Evolutionary conservation across 37 sponge, comb jelly and placozoan species (phyloP).

Genomic region (Sycon ciliatum): DNA sequence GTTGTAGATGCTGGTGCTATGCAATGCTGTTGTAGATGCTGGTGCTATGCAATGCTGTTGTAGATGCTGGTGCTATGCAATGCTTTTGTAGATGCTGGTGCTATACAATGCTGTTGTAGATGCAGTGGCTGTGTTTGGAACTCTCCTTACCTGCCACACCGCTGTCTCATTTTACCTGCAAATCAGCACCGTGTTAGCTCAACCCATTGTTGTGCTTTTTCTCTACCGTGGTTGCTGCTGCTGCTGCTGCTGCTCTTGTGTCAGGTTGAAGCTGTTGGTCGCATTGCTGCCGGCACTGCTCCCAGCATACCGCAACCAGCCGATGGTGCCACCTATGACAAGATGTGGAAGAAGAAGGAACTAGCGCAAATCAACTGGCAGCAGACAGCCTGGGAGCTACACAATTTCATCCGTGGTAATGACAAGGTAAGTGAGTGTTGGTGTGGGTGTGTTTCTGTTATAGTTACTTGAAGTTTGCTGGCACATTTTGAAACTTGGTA

Average conservation of each 20-base stretch:
- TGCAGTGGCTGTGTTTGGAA: too few species aligned
- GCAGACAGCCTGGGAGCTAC: conserved; percentile 58
- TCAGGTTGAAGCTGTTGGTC: conserved; percentile 69
- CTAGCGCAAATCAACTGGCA: conserved; percentile 67
- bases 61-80: not conserved
- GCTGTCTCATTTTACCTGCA: too few species aligned
- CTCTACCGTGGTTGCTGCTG: too few species aligned
- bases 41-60: not conserved
- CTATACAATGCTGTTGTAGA: not conserved
- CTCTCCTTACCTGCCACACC: too few species aligned
- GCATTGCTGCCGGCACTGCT: conserved; percentile 57
- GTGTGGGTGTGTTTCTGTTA: too few species aligned
- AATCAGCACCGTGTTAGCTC: too few species aligned
- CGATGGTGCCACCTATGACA: conserved; percentile 82
- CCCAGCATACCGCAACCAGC: conserved; percentile 67
- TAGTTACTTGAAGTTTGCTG: too few species aligned
- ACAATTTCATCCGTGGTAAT: conserved; percentile 87
- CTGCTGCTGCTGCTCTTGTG: not conserved
- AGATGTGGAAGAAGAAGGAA: conserved; percentile 78
- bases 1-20: not conserved
- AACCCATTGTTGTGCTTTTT: too few species aligned
- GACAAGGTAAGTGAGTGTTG: conserved; percentile 62
- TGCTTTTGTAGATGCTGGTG: not conserved
- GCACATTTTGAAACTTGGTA: too few species aligned
- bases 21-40: not conserved